Percentiles rank a stretch among this genome's conserved stretches.
phyloP scores from a whole-genome alignment of 2,797 vertebrate species.

The Mormyrus proboscirostris region DNA sequence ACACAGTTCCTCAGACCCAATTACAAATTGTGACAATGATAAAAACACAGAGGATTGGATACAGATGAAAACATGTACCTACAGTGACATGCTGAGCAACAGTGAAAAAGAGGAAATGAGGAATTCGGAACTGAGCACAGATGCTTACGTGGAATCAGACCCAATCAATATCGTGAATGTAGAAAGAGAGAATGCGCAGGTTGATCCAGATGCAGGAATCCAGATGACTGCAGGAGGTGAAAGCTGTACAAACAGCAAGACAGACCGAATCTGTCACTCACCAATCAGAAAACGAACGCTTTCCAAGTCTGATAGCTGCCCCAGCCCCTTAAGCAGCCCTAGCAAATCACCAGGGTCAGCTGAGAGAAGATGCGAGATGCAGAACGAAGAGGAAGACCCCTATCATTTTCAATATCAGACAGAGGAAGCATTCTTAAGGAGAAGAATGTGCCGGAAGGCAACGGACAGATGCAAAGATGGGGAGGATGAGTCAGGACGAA shows the following conservation, averaged over 20 bases:
- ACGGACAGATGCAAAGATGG: constrained; percentile 44
- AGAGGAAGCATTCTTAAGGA: constrained; percentile 41
- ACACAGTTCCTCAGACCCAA: background rate
- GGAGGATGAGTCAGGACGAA: constrained; percentile 54
- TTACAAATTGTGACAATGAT: constrained; percentile 12
- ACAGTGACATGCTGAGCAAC: constrained; percentile 44
- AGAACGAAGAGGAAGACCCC: constrained; percentile 28
- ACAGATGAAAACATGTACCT: constrained; percentile 44
- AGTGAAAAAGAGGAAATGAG: constrained; percentile 32
- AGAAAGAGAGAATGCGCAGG: constrained; percentile 21
- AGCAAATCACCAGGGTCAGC: constrained; percentile 27
- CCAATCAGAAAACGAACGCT: constrained; percentile 44
- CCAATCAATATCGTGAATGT: constrained; percentile 19
- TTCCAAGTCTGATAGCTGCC: constrained; percentile 60
- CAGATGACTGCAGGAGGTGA: constrained; percentile 18
- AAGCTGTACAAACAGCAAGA: constrained; percentile 34
- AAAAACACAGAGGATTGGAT: constrained; percentile 36
- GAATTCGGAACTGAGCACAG: constrained; percentile 22
- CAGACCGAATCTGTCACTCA: constrained; percentile 32
- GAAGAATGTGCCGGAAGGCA: constrained; percentile 56
- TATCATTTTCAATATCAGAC: constrained; percentile 56
- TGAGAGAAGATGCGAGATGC: constrained; percentile 13
- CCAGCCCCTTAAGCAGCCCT: constrained; percentile 45
- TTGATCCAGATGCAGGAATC: background rate
- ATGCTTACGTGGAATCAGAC: constrained; percentile 16